Conservation (phyloP, 2,797 vertebrate species). For the Darevskia mixta region DNA sequence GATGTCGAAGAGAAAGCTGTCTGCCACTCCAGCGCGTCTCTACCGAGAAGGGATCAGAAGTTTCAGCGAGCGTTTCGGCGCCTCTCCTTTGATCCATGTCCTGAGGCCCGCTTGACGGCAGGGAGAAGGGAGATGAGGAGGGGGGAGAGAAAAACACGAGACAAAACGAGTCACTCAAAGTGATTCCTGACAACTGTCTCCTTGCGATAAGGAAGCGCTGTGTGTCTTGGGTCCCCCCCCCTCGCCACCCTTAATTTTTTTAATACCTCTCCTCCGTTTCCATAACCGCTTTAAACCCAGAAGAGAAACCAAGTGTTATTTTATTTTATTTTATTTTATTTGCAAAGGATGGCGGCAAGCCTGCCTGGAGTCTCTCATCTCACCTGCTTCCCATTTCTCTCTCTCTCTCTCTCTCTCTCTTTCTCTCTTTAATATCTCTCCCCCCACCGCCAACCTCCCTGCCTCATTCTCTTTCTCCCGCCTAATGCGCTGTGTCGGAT, state of each 20-base stretch:
- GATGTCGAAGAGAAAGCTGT: constrained; percentile 82
- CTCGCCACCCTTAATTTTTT: constrained; percentile 24
- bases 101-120: constrained; percentile 94
- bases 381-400: constrained; percentile 39
- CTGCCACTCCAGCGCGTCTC: constrained; percentile 82
- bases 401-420: background rate
- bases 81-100: constrained; percentile 98
- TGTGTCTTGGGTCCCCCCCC: constrained; percentile 68
- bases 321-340: background rate
- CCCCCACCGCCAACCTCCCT: background rate
- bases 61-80: constrained; percentile 85
- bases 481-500: background rate
- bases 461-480: constrained; percentile 15
- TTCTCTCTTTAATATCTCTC: background rate
- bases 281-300: constrained; percentile 74
- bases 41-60: constrained; percentile 90
- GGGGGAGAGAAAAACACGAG: constrained; percentile 81
- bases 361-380: constrained; percentile 55
- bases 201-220: constrained; percentile 93
- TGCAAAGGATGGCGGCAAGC: constrained; percentile 39
- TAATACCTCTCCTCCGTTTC: constrained; percentile 80
- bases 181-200: constrained; percentile 99
- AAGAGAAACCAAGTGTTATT: constrained; percentile 43
- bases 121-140: background rate
- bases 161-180: constrained; percentile 94